Evolutionary conservation across 2,888 invertebrate genomes (phyloP).

Genomic region (Blastobasis lacticolella): DNA sequence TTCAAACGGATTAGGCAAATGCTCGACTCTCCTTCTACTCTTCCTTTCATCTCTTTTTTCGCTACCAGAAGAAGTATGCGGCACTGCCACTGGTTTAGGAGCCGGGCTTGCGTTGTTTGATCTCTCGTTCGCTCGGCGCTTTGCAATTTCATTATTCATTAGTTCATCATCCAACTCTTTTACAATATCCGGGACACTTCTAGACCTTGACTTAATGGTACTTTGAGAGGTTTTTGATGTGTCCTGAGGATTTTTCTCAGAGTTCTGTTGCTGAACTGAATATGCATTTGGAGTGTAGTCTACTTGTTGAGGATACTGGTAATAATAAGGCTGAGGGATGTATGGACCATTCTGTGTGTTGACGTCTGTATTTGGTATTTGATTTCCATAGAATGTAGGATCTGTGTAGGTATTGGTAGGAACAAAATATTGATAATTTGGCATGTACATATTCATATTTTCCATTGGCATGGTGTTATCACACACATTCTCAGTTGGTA

Average conservation of each 20-base stretch:
- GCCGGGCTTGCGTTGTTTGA: constrained; percentile 72
- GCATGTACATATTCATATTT: constrained; percentile 48
- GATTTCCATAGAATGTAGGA: constrained; percentile 37
- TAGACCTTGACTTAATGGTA: constrained; percentile 62
- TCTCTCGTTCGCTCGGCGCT: constrained; percentile 63
- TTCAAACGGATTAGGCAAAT: constrained; percentile 53
- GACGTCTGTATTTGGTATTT: constrained; percentile 33
- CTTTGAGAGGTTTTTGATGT: constrained; percentile 23
- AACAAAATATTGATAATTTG: constrained; percentile 57
- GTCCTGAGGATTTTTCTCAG: constrained; percentile 20
- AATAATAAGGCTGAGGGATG: constrained; percentile 58
- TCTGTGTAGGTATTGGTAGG: constrained; percentile 43
- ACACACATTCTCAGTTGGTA: constrained; percentile 35
- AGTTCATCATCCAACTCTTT: constrained; percentile 82
- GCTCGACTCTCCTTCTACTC: constrained; percentile 39
- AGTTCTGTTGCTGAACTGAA: constrained; percentile 12
- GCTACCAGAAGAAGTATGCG: constrained; percentile 21
- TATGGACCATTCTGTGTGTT: constrained; percentile 41
- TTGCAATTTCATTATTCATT: constrained; percentile 31
- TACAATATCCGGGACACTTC: constrained; percentile 84
- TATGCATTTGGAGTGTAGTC: constrained; percentile 32
- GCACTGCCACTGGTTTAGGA: constrained; percentile 24
- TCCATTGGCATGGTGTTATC: constrained; percentile 30
- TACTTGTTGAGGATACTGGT: constrained; percentile 42
- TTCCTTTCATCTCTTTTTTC: constrained; percentile 35